phyloP scores from a whole-genome alignment of 2,113 vertebrate species.

The Plotosus lineatus region DNA sequence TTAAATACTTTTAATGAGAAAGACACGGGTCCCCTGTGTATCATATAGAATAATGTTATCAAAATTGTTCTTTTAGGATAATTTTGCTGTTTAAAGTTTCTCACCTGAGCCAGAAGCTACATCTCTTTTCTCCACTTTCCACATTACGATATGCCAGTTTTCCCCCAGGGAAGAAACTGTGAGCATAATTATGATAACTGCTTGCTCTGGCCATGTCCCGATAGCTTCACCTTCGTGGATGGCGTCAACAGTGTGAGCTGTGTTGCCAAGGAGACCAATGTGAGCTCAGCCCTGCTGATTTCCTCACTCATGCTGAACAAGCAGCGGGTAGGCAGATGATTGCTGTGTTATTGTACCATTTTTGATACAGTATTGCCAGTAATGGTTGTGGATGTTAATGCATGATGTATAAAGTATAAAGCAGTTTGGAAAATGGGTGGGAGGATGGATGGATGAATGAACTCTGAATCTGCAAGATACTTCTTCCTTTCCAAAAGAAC shows the following conservation, averaged over 20 bases:
- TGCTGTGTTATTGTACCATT: background rate
- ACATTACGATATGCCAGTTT: constrained; percentile 4
- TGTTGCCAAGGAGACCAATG: constrained; percentile 63
- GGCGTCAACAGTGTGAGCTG: constrained; percentile 80
- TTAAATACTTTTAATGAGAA: background rate
- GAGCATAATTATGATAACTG: constrained; percentile 83
- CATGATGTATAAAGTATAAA: too few relatives aligned
- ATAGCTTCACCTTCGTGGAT: constrained; percentile 76
- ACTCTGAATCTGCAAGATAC: background rate
- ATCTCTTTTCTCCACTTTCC: background rate
- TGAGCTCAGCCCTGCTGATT: constrained; percentile 55
- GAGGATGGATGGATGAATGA: too few relatives aligned
- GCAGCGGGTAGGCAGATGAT: constrained; percentile 63
- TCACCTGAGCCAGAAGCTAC: background rate
- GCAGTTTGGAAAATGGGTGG: too few relatives aligned
- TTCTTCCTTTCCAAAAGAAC: background rate
- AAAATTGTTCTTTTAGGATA: background rate
- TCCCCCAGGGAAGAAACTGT: constrained; percentile 74
- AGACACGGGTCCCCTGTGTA: background rate
- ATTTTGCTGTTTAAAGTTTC: background rate
- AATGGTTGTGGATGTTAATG: background rate
- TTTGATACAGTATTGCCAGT: background rate
- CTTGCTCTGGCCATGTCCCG: constrained; percentile 76
- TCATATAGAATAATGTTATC: background rate
- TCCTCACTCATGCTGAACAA: constrained; percentile 31